Evolutionary conservation across 2,888 invertebrate genomes (phyloP).

Genomic region (Balanococcus diminutus): DNA sequence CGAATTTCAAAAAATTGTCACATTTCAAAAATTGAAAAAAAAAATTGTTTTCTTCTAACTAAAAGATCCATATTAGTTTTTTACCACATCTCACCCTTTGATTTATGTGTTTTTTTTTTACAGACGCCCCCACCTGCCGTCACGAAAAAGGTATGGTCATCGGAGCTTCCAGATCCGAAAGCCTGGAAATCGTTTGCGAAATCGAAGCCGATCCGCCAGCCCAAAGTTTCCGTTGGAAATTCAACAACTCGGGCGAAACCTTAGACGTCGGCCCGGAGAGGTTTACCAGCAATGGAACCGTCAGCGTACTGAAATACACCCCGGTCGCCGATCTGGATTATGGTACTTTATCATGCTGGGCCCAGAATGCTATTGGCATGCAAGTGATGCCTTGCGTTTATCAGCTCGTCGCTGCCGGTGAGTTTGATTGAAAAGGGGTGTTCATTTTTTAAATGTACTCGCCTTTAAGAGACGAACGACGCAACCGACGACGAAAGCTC

Average conservation of each 20-base stretch:
- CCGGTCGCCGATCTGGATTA: conserved; percentile 76
- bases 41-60: too few relatives aligned
- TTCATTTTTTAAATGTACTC: conserved; percentile 36
- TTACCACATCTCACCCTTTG: too few relatives aligned
- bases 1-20: too few relatives aligned
- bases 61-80: too few relatives aligned
- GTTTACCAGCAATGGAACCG: conserved; percentile 76
- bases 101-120: conserved; percentile 58
- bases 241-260: conserved; percentile 91
- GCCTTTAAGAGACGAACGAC: not conserved
- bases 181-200: conserved; percentile 84
- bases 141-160: conserved; percentile 79
- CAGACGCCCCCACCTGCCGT: conserved; percentile 84
- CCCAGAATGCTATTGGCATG: conserved; percentile 80
- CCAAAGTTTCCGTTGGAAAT: conserved; percentile 89
- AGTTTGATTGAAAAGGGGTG: conserved; percentile 59
- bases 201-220: conserved; percentile 92
- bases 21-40: too few relatives aligned
- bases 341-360: conserved; percentile 86
- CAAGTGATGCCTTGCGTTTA: conserved; percentile 85
- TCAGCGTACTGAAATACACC: conserved; percentile 66
- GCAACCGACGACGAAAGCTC: not conserved
- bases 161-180: conserved; percentile 86
- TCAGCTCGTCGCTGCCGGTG: conserved; percentile 88
- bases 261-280: conserved; percentile 80